Evolutionary conservation across 2,797 vertebrate genomes (phyloP).

Genomic region (Meda fulgida): DNA sequence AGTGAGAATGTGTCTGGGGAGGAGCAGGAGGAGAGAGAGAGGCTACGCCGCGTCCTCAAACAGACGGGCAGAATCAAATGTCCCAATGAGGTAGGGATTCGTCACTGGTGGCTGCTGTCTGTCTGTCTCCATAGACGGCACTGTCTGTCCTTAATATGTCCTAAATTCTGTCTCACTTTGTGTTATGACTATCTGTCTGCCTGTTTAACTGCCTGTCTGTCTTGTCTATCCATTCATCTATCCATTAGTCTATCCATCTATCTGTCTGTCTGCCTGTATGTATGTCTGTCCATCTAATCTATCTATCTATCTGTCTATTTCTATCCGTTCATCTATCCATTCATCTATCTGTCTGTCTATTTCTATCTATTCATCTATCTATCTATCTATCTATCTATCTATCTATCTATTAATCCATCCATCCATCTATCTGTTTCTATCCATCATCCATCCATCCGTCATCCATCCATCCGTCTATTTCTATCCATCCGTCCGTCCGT

Average conservation of each 20-base stretch:
- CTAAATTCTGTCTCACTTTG: constrained; percentile 41
- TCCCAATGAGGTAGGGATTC: constrained; percentile 87
- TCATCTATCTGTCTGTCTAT: not conserved
- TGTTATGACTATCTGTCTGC: constrained; percentile 16
- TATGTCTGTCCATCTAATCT: not conserved
- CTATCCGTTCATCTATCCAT: not conserved
- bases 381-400: not conserved
- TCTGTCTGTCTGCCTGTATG: no score
- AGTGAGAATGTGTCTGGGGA: constrained; percentile 82
- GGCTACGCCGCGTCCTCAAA: constrained; percentile 91
- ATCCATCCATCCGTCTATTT: accelerated
- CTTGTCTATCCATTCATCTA: not conserved
- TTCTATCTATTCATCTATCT: not conserved
- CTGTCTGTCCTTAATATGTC: constrained; percentile 12
- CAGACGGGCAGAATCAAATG: constrained; percentile 98
- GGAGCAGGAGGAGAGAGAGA: constrained; percentile 91
- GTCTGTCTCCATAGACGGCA: constrained; percentile 55
- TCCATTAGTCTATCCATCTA: accelerated
- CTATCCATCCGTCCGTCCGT: not conserved
- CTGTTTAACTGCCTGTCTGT: not conserved
- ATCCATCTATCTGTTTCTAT: not conserved
- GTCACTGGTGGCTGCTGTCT: constrained; percentile 39
- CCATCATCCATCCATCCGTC: not conserved
- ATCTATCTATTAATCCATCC: not conserved
- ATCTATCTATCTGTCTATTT: not conserved